Base-by-base conservation (phyloP, 2,888 invertebrate genomes). In the Sabatieria punctata region DNA sequence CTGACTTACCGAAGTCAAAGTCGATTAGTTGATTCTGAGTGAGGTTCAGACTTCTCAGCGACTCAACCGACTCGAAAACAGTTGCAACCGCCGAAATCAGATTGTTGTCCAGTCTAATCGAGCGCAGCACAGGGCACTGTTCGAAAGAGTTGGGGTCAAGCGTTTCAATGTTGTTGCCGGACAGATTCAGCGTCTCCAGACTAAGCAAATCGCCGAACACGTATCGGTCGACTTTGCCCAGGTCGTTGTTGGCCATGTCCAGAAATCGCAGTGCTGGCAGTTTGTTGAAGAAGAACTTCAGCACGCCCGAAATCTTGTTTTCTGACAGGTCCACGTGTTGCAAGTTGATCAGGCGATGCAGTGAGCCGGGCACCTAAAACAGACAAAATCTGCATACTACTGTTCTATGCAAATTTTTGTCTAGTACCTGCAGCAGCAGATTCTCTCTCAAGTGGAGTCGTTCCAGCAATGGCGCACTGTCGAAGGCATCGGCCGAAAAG, bases 261-360 rank as follows among this genome's bases (percentile, higher is more conserved):
- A 51, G 39, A 25, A 48, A 50, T 11, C 46, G 22, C 18, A 56
- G 49, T 48, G 22, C 51, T n/a, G 11, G 4, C 33, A 45, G 38
- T 4, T 39, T 39, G 6, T 18, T 4, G 4, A 45, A 21, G 3
- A 11, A 15, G 8, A 21, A 21, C 23, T 21, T 19, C 15, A 4
- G 4, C 15, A 45, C 19, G 15, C 22, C 4, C 8, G 15, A 13
- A 19, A 45, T 41, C 4, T 45, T 3, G 37, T 47, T 47, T 23
- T 85, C 67, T 52, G 83, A 84, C 51, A 89, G 71, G 30, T 85
- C 86, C 64, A 82, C 84, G 45, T 88, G 19, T 15, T 45, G 40
- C 27, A 48, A 38, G 41, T 35, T 4, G 4, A 18, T 18, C 2
- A 47, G 23, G 15, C 15, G n/a, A 36, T 3, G 4, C 4, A 47